These are phyloP conservation scores for Bombus impatiens DNA, from an alignment of 1,140 invertebrate species.

Conservation along the genomic window DNA sequence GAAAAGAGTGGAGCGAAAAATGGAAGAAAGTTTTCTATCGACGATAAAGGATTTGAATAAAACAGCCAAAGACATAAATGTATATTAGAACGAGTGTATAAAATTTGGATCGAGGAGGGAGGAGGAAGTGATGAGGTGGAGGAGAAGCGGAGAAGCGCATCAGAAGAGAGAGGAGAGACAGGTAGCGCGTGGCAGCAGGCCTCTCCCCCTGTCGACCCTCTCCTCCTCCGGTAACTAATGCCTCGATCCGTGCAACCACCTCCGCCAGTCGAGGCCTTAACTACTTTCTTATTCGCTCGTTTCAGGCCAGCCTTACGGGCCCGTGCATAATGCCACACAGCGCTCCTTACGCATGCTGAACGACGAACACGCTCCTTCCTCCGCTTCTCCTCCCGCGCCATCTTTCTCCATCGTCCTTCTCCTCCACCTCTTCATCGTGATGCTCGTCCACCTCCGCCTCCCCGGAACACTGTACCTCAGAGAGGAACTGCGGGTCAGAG, in stretches of 20 bases:
- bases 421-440: conserved; percentile 20
- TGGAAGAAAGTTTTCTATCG: no score
- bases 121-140: conserved; percentile 17
- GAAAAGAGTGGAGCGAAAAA: no score
- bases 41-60: no score
- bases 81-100: conserved; percentile 13
- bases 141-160: conserved; percentile 32
- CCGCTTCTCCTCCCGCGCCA: conserved; percentile 28
- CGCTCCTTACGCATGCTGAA: conserved; percentile 79
- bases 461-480: conserved; percentile 71
- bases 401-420: conserved; percentile 30
- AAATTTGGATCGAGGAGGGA: not conserved
- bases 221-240: conserved; percentile 36
- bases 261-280: conserved; percentile 58
- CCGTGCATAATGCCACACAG: conserved; percentile 61
- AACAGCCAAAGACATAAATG: no score
- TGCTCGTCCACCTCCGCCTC: conserved; percentile 52
- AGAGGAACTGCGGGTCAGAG: conserved; percentile 81
- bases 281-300: conserved; percentile 75
- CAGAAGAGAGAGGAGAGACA: conserved; percentile 68
- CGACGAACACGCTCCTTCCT: conserved; percentile 48
- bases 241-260: conserved; percentile 52
- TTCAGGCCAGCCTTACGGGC: conserved; percentile 60
- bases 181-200: conserved; percentile 77
- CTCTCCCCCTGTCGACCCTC: conserved; percentile 57